Conservation (phyloP, 2,888 invertebrate genomes). For the Drosophila seclusa region DNA sequence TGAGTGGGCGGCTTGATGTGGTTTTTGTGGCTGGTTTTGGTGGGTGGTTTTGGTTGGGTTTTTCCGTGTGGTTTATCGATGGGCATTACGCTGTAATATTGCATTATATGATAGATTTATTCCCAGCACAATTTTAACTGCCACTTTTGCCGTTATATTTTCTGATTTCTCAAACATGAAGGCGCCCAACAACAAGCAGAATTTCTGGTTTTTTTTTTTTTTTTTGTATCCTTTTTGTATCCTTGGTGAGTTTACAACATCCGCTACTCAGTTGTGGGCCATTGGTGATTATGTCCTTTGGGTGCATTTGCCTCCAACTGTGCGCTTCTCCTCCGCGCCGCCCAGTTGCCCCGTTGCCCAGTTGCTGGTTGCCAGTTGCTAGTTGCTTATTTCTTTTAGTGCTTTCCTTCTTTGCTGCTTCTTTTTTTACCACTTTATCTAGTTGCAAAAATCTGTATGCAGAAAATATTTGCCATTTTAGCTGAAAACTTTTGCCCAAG, state of each 20-base stretch:
- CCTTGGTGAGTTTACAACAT: constrained; percentile 65
- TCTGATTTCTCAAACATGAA: constrained; percentile 35
- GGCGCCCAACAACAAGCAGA: constrained; percentile 10
- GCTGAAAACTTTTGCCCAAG: constrained; percentile 70
- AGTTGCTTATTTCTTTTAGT: constrained; percentile 47
- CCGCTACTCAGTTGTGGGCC: constrained; percentile 65
- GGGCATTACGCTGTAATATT: constrained; percentile 75
- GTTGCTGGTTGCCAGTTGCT: not conserved
- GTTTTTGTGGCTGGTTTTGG: constrained; percentile 10
- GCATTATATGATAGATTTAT: constrained; percentile 80
- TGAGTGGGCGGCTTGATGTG: not conserved
- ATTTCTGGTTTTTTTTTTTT: constrained; percentile 3
- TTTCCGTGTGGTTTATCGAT: constrained; percentile 49
- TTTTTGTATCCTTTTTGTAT: constrained; percentile 26
- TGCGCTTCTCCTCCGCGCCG: constrained; percentile 1
- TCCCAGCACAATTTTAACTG: constrained; percentile 81
- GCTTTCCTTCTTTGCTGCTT: constrained; percentile 11
- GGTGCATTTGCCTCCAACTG: constrained; percentile 67
- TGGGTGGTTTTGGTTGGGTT: not conserved
- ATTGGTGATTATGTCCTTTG: constrained; percentile 81
- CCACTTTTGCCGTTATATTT: constrained; percentile 61
- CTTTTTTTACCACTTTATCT: constrained; percentile 66
- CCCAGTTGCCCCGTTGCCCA: constrained; percentile 4
- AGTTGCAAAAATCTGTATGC: constrained; percentile 78
- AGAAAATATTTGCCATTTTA: constrained; percentile 70